Evolutionary conservation across 2,797 vertebrate genomes (phyloP).

Genomic region (Etheostoma perlongum): DNA sequence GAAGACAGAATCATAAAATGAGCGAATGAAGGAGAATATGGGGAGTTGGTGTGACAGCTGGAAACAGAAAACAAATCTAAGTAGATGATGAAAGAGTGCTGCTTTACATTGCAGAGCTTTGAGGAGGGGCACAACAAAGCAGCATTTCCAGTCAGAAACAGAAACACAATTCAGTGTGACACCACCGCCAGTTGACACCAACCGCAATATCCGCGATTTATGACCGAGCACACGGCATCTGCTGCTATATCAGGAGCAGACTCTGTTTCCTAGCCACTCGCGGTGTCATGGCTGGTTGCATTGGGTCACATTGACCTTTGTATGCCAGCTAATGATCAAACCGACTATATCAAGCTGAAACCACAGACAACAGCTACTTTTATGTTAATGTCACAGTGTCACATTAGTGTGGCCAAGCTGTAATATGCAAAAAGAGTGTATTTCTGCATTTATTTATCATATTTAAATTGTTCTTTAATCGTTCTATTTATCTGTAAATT

Average conservation of each 20-base stretch:
- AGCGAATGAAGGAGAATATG: not conserved
- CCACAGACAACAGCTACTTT: conserved; percentile 34
- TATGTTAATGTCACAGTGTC: conserved; percentile 28
- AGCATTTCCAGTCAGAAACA: conserved; percentile 71
- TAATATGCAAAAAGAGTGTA: conserved; percentile 6
- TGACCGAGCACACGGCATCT: conserved; percentile 52
- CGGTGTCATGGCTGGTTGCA: conserved; percentile 36
- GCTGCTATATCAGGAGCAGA: conserved; percentile 70
- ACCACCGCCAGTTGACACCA: conserved; percentile 67
- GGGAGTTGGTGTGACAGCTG: conserved; percentile 18
- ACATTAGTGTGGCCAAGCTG: conserved; percentile 14
- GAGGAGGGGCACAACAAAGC: conserved; percentile 55
- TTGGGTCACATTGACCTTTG: conserved; percentile 62
- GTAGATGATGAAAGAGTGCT: conserved; percentile 51
- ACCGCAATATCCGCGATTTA: conserved; percentile 74
- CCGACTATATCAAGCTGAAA: conserved; percentile 21
- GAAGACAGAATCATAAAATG: conserved; percentile 19
- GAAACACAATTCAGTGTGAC: conserved; percentile 67
- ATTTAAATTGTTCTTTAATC: not conserved
- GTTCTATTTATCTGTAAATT: not conserved
- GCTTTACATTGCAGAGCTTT: conserved; percentile 51
- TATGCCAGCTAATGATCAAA: conserved; percentile 36
- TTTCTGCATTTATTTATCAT: conserved; percentile 7
- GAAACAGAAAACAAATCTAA: conserved; percentile 35
- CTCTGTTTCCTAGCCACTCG: conserved; percentile 38